Base-by-base conservation (phyloP, 2,797 vertebrate genomes). In the Anolis apletophallus region DNA sequence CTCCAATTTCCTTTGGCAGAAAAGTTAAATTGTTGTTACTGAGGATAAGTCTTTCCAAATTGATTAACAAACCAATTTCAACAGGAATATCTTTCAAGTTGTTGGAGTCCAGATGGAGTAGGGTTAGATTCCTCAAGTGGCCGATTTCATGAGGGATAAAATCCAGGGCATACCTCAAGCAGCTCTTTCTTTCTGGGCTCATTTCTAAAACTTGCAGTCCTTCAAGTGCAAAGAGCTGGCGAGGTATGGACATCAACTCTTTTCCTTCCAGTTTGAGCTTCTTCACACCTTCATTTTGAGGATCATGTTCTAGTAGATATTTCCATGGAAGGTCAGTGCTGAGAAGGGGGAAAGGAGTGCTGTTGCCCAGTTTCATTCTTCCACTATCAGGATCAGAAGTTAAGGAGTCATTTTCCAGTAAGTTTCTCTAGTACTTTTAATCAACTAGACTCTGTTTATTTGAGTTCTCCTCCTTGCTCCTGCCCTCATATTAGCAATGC, bases 131-230 rank as follows among this genome's bases (percentile, higher is more conserved):
- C 73, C 21, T 90, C 59, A 96, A 80, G 21, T 0, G 9, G 23
- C 93, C 7, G 2, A 95, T 94, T 21, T 95, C 90, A 21, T 0
- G 82, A 1, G 95, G 94, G 4, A 96, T 84, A 3, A 88, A 64
- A 57, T 88, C 84, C 91, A 95, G 85, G 3, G 11, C 74, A 78
- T 94, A 94, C 36, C 46, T 90, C 72, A 95, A 87, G 80, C 93
- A 92, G 46, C 93, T 94, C 69, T 96, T 93, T 67, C 85, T 3
- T 87, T 96, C 94, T 0, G 91, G 93, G 50, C 92, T 96, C 92
- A 96, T 95, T 85, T 95, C 93, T 77, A 96, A 82, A 54, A 91
- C 88, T n/a, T 92, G 85, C 85, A 95, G 81, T 32, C 93, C 85
- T 52, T 95, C 91, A 85, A 95, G 54, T 17, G 64, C 34, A 50